phyloP scores from a whole-genome alignment of 37 sponge, comb jelly and placozoan species.

The Beroe forskalii region DNA sequence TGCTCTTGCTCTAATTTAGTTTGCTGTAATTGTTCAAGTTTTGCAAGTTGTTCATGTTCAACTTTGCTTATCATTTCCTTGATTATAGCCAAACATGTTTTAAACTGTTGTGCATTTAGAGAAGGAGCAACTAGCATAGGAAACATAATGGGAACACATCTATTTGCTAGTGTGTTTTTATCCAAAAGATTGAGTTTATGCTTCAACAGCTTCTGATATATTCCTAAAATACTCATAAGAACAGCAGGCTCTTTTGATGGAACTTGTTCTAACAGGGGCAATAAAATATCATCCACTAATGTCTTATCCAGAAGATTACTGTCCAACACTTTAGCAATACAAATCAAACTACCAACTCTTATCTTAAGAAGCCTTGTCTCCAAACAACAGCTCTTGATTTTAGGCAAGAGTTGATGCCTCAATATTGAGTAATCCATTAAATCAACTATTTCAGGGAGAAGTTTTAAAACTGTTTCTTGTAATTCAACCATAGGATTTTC shows the following conservation, averaged over 20 bases:
- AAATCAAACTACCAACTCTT: constrained; percentile 52
- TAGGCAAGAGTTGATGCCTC: constrained; percentile 42
- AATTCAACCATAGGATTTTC: constrained; percentile 42
- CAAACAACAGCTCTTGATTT: constrained; percentile 43
- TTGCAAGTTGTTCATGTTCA: constrained; percentile 40
- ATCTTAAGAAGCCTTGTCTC: constrained; percentile 45
- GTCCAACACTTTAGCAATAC: constrained; percentile 40
- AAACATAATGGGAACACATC: constrained; percentile 37
- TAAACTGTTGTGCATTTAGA: constrained; percentile 52
- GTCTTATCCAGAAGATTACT: constrained; percentile 24
- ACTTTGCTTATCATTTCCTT: constrained; percentile 49
- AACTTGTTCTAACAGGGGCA: constrained; percentile 51
- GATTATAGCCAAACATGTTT: not conserved
- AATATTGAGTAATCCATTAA: constrained; percentile 43
- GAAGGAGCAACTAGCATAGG: constrained; percentile 41
- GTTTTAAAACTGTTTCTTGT: constrained; percentile 48
- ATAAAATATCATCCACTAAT: not conserved
- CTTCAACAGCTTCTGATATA: constrained; percentile 50
- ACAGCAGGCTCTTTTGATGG: constrained; percentile 56
- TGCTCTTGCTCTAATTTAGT: constrained; percentile 43
- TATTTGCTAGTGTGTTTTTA: not conserved
- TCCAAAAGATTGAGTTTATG: constrained; percentile 11
- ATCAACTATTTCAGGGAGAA: constrained; percentile 28
- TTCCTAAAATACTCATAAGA: constrained; percentile 46
- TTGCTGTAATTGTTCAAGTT: constrained; percentile 31